Base-by-base conservation (phyloP, 1,140 invertebrate species). In the Drosophila melanica region DNA sequence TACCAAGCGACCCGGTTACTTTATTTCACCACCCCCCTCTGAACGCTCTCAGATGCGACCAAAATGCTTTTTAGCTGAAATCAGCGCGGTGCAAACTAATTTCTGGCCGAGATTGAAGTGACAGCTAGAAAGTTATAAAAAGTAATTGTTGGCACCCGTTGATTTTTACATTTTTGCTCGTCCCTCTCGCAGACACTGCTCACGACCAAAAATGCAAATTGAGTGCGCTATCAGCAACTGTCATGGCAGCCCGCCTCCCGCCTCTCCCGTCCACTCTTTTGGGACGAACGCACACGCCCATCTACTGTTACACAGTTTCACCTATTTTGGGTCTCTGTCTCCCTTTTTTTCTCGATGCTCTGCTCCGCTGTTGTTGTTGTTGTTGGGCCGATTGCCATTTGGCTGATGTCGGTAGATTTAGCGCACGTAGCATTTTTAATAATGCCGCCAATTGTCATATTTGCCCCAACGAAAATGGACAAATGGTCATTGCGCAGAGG, bases 61-160 rank as follows among this genome's bases (percentile, higher is more conserved):
- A 39, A 45, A 23, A 23, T 81, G 65, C 59, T 60, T 62, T 75
- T 75, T 48, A 72, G 79, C 75, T 60, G 65, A 68, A 68, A 70
- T 53, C 67, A 54, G 47, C 30, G 58, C 42, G 12, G 10, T 33
- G 10, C 48, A 55, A 67, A 75, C 79, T 84, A 75, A 82, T 82
- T 82, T 75, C 67, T 76, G 60, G 69, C 54, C 48, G 72, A 87
- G 84, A 87, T 87, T 87, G 79, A 87, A 89, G 84, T 86, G 75
- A 51, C 79, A 82, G 82, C 82, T 79, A 82, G 75, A 87, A 86
- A 86, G 84, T 87, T 87, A 68, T 87, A 82, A 87, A 87, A 87
- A 87, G 79, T 87, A 87, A 87, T 87, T 87, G 82, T 60, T 68
- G 67, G 60, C 78, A 81, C 70, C 67, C 78, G 63, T 81, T 79